Evolutionary conservation across 2,888 invertebrate species (phyloP).

Genomic region (Spisula subtruncata): DNA sequence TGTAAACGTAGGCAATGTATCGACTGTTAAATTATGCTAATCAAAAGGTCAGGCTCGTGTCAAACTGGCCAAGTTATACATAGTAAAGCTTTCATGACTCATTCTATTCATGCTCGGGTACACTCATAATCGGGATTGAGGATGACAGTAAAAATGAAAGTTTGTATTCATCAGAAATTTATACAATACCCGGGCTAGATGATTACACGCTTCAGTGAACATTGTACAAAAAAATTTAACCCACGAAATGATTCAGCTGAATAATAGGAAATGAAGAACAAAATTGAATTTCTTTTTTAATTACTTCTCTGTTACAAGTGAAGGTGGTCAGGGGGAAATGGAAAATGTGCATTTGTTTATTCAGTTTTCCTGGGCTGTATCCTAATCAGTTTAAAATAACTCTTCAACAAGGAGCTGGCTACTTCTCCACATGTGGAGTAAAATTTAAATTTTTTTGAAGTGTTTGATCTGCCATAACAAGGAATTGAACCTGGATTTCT

Average conservation of each 20-base stretch:
- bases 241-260: background rate
- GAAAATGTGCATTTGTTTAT: too few relatives aligned
- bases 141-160: constrained; percentile 24
- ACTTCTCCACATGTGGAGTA: too few relatives aligned
- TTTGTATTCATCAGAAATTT: constrained; percentile 19
- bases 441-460: too few relatives aligned
- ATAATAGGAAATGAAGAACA: background rate
- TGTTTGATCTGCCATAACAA: too few relatives aligned
- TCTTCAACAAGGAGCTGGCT: too few relatives aligned
- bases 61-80: too few relatives aligned
- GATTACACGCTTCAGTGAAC: background rate
- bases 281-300: constrained; percentile 3
- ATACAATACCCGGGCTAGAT: background rate
- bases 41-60: too few relatives aligned
- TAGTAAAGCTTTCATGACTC: constrained; percentile 10
- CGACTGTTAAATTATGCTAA: too few relatives aligned
- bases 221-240: constrained; percentile 15
- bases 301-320: background rate
- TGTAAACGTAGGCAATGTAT: too few relatives aligned
- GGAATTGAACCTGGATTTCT: too few relatives aligned
- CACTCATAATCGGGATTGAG: background rate
- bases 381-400: too few relatives aligned
- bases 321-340: background rate
- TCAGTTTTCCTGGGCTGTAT: too few relatives aligned
- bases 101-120: background rate